Evolutionary conservation across 2,797 vertebrate genomes (phyloP).

Genomic region (Myotis myotis): DNA sequence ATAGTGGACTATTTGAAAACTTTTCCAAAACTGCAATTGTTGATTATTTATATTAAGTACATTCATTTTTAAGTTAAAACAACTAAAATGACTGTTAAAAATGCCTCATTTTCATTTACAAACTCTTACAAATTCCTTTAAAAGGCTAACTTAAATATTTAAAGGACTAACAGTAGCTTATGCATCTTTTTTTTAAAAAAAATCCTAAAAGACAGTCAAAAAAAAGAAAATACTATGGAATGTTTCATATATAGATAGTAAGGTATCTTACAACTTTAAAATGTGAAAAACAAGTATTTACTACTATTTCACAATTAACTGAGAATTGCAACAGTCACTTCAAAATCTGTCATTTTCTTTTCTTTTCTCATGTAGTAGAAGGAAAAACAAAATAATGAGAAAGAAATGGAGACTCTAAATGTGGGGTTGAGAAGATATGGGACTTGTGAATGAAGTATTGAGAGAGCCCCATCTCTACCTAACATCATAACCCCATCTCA

Average conservation of each 20-base stretch:
- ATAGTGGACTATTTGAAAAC: background rate
- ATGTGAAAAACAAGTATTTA: background rate
- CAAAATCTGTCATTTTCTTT: background rate
- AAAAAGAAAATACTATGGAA: background rate
- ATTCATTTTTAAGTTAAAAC: background rate
- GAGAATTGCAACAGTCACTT: background rate
- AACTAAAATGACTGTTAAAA: background rate
- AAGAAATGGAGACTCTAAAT: background rate
- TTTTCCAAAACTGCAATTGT: background rate
- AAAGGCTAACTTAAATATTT: background rate
- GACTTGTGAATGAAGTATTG: background rate
- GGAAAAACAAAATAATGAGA: background rate
- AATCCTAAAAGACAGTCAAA: background rate
- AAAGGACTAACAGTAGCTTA: background rate
- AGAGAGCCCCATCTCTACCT: background rate
- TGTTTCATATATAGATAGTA: background rate
- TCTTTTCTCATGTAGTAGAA: background rate
- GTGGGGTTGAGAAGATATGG: background rate
- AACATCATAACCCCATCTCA: background rate
- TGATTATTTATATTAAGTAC: slow-evolving; percentile 1
- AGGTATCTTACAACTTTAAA: background rate
- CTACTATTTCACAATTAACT: background rate
- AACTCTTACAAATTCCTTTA: background rate
- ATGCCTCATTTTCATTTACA: background rate
- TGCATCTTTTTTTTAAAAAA: background rate